Base-by-base conservation (phyloP, 1,140 invertebrate species). In the Atta cephalotes region DNA sequence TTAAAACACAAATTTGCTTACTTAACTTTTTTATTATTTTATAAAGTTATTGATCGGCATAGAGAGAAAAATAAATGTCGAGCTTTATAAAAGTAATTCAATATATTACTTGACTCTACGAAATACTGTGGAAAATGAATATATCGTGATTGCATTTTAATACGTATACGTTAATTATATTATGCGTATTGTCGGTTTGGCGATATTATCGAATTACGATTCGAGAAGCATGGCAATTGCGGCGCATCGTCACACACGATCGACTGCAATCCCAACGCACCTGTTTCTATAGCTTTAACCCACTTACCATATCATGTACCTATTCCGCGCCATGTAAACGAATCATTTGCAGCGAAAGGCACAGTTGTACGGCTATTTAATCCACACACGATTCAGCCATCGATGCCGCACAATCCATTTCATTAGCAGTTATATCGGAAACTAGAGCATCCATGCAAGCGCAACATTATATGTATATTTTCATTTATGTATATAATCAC, bases 291-390 rank as follows among this genome's bases (percentile, higher is more conserved):
- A 72, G 70, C 56, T 84, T 84, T 84, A 84, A 84, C 80, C 39
- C 45, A 65, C 49, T 88, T 88, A 79, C 25, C 35, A 51, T 86
- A 39, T 63, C 70, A 53, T 35, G 39, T 56, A 7, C 31, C 45
- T 51, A 58, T 78, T 35, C 28, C 16, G 9, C 60, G 9, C 21
- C 60, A 35, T 85, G 74, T 85, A 85, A 80, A 74, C 58, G 81
- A 89, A 88, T 89, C 53, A 87, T 87, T 84, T 18, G 58, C 25
- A 56, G 60, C 25, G 51, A 85, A 85, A 85, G 45, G 80, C 39
- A 84, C 56, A 74, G 71, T 74, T 76, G 80, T 74, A 63, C 39
- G 58, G 87, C 31, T 28, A 71, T 56, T 85, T 89, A 86, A 86
- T 81, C 60, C 78, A 66, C 65, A 86, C 62, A 49, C 31, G 49